Evolutionary conservation across 2,797 vertebrate species (phyloP), one percentile per base, ranked within the genome.

Genomic region (Thalassophryne amazonica): DNA sequence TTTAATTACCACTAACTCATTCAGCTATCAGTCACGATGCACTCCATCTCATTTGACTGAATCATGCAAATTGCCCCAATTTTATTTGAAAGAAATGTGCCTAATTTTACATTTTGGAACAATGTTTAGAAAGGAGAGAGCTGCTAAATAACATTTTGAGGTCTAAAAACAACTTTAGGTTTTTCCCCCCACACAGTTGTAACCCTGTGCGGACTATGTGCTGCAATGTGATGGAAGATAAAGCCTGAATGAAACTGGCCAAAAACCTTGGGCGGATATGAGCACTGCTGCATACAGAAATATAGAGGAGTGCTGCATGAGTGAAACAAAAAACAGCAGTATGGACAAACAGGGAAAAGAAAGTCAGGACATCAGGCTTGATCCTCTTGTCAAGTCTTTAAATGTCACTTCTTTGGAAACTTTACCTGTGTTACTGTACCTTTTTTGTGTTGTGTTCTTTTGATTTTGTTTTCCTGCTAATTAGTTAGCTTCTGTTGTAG

Each of bases 61-160:
- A 67, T 69, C 52, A 62, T 72, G 55, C 33, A 56, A 70, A 66
- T 76, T 25, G 47, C 4, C 21, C 35, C 7, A 48, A 37, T 34
- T 40, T 27, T 54, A 48, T 35, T 64, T 33, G 69, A 29, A 36
- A 41, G 50, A 10, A 37, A 60, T 66, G 34, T 37, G 36, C 37
- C 48, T 60, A 67, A 73, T 69, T 49, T 45, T 57, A 14, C 35
- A 47, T 33, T 64, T 31, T 25, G 21, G n/a, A 61, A 65, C 49
- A 69, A 67, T 56, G 59, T 23, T 55, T 19, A 40, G 9, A 43
- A 52, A 73, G 54, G 10, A 35, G 27, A 16, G 31, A 52, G 27
- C 49, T 68, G 42, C 27, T 14, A 36, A 40, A 59, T 27, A 19
- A 54, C 24, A 23, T 23, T 41, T 15, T 61, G 22, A 37, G 28